Percentiles rank a stretch among this genome's conserved stretches.
These are phyloP conservation scores for Scaptomyza tumidula DNA, from an alignment of 2,888 invertebrate species.

Conservation along the genomic window DNA sequence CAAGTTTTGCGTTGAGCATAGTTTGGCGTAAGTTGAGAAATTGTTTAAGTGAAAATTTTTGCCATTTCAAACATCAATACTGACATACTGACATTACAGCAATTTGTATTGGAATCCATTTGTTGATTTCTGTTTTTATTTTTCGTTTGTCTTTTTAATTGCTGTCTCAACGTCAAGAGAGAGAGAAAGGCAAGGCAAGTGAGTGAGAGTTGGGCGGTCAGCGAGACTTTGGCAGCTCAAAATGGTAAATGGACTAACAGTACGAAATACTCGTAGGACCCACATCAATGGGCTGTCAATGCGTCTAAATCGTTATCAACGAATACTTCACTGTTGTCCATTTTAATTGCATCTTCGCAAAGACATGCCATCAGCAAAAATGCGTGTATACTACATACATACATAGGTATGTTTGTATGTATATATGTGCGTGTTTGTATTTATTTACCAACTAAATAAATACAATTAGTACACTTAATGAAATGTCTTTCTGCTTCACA, in stretches of 20 bases:
- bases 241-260: constrained; percentile 3
- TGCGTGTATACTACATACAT: not conserved
- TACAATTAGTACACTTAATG: too few relatives aligned
- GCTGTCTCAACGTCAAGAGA: not conserved
- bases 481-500: too few relatives aligned
- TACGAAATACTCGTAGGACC: not conserved
- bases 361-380: constrained; percentile 34
- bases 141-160: constrained; percentile 28
- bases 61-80: constrained; percentile 7
- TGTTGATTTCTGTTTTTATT: constrained; percentile 1
- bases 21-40: not conserved
- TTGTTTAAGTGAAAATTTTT: constrained; percentile 9
- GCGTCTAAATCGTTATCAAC: constrained; percentile 32
- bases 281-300: constrained; percentile 48
- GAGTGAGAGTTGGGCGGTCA: not conserved
- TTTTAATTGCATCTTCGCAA: constrained; percentile 50
- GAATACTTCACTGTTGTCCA: constrained; percentile 35
- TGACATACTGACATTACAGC: constrained; percentile 16
- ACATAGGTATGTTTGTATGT: not conserved
- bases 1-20: not conserved
- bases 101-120: constrained; percentile 16
- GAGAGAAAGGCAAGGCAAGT: not conserved
- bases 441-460: too few relatives aligned
- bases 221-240: constrained; percentile 13
- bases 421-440: not conserved